phyloP scores from a whole-genome alignment of 2,888 invertebrate species.

The Eristalinus aeneus region DNA sequence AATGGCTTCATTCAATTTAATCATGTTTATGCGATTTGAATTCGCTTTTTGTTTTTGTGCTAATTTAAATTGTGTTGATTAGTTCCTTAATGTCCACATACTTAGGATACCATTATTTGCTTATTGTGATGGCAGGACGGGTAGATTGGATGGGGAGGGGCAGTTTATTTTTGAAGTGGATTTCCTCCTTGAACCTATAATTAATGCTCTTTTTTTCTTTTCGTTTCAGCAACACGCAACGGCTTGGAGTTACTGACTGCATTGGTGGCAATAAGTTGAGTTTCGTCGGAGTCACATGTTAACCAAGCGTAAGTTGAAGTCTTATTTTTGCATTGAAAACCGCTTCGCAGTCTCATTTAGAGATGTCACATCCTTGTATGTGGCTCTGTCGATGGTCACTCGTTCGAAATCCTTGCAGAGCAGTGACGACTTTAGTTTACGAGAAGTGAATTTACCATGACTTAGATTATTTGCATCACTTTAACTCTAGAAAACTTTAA shows the following conservation, averaged over 20 bases:
- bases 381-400: no score
- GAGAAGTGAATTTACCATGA: not conserved
- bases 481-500: no score
- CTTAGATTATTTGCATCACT: no score
- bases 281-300: constrained; percentile 61
- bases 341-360: not conserved
- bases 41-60: not conserved
- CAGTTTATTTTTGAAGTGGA: no score
- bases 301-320: constrained; percentile 53
- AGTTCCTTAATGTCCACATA: not conserved
- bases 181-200: not conserved
- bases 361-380: no score
- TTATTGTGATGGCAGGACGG: not conserved
- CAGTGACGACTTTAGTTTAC: not conserved
- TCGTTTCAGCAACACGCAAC: constrained; percentile 52
- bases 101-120: not conserved
- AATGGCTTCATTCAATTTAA: not conserved
- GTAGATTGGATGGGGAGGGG: not conserved
- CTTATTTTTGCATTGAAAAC: not conserved
- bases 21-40: not conserved
- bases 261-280: constrained; percentile 63
- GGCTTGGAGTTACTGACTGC: constrained; percentile 45
- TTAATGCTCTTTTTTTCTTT: constrained; percentile 7
- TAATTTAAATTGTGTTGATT: not conserved
- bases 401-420: no score